Conservation (phyloP, 2,113 vertebrate genomes). For the Sigmodon hispidus region DNA sequence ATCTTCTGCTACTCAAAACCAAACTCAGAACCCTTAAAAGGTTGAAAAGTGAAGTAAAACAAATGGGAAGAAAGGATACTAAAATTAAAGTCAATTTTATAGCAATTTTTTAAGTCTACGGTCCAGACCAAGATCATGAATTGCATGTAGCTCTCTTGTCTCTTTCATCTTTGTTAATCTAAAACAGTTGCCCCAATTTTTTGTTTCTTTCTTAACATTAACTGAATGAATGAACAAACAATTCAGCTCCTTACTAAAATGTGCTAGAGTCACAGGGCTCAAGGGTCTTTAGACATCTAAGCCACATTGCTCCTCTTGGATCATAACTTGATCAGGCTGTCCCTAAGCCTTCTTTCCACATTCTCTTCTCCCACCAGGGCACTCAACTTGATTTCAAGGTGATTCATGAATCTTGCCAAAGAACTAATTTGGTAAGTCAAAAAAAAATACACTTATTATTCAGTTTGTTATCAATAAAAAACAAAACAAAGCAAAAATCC, state of each 20-base stretch:
- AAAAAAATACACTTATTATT: background rate
- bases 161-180: slow-evolving; percentile 48
- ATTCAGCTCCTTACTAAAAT: background rate
- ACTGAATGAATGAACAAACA: background rate
- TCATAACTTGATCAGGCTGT: background rate
- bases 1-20: too few relatives aligned
- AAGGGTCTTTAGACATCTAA: background rate
- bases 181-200: background rate
- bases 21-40: background rate
- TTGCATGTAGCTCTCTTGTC: background rate
- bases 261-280: background rate
- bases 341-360: background rate
- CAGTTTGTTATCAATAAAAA: background rate
- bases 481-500: too few relatives aligned
- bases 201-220: background rate
- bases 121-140: background rate
- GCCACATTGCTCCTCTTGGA: background rate
- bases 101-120: background rate
- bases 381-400: background rate
- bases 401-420: background rate
- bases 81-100: background rate
- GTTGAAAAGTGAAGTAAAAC: background rate
- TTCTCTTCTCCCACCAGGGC: background rate
- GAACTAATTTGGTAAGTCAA: background rate
- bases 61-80: background rate